Percentiles rank a stretch among this genome's conserved stretches.
phyloP scores from a whole-genome alignment of 35 echinoderm and acorn worm genomes.

The Heliocidaris erythrogramma region DNA sequence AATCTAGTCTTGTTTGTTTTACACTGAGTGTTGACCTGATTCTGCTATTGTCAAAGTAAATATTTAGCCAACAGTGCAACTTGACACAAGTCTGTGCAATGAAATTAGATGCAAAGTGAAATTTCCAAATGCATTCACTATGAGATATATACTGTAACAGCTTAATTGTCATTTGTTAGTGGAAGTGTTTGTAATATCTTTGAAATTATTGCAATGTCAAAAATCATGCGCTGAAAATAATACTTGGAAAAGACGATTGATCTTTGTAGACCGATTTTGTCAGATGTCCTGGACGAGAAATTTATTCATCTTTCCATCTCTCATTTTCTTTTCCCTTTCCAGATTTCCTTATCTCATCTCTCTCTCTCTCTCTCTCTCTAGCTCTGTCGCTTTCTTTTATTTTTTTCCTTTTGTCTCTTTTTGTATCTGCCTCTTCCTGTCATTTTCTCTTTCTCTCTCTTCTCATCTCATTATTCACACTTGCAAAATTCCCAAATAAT shows the following conservation, averaged over 20 bases:
- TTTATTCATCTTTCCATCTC: neutral
- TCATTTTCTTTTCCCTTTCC: neutral
- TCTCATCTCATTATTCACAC: no score
- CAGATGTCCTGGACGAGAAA: neutral
- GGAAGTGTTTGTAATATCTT: neutral
- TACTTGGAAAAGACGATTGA: neutral
- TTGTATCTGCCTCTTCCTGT: no score
- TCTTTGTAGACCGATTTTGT: neutral
- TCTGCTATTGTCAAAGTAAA: constrained; percentile 12
- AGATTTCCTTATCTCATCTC: neutral
- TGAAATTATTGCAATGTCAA: neutral
- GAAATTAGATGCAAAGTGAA: neutral
- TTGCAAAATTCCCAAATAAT: no score
- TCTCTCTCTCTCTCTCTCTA: neutral
- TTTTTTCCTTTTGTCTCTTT: no score
- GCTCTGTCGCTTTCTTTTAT: no score
- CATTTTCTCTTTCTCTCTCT: no score
- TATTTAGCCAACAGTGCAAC: constrained; percentile 4
- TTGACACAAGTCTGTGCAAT: neutral
- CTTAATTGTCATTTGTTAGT: neutral
- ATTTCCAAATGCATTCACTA: neutral
- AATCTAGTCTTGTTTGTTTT: neutral
- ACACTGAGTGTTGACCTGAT: neutral
- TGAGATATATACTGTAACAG: neutral
- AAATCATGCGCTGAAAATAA: neutral